Evolutionary conservation across 2,888 invertebrate genomes (phyloP), one percentile per base, ranked within the genome.

Genomic region (Rhagium mordax): DNA sequence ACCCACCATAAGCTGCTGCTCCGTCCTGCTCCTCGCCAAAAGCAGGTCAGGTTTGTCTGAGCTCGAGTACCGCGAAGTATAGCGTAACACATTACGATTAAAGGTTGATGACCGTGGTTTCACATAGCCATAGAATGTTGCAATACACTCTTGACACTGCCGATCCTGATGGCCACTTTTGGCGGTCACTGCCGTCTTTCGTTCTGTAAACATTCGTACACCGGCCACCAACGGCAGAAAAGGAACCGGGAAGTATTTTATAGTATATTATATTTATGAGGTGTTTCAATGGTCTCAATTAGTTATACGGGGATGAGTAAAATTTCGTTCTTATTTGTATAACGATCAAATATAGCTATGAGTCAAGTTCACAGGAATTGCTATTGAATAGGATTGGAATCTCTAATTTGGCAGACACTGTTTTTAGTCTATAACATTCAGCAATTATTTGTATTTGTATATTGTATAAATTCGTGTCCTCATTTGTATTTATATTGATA

Each of bases 81-180:
- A 84, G 85, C 87, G 87, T 87, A 87, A 87, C 87, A 87, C 87
- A 87, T 87, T 87, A 87, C 85, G 85, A 80, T 74, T 81, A 70
- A 70, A 84, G 87, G 85, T 87, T 83, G 83, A 79, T 82, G 87
- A 87, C 85, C 87, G 84, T 62, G 70, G 79, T 80, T 81, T 82
- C 81, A 80, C 79, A 82, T 78, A 79, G 79, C 77, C 73, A 78
- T 73, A 77, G 79, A 81, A 79, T 78, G 79, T 79, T 81, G 80
- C 80, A 79, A 78, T 78, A 77, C 74, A 71, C 76, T 77, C 77
- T 78, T 78, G 79, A 74, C 80, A 78, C 73, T 75, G 76, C 72
- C 76, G 74, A 74, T 76, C 77, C 74, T 78, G 78, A 78, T 79
- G 77, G 78, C 77, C 71, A 79, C 79, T 81, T 81, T 82, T 82